Evolutionary conservation across 2,797 vertebrate genomes (phyloP).

Genomic region (Hypotaenidia okinawae): DNA sequence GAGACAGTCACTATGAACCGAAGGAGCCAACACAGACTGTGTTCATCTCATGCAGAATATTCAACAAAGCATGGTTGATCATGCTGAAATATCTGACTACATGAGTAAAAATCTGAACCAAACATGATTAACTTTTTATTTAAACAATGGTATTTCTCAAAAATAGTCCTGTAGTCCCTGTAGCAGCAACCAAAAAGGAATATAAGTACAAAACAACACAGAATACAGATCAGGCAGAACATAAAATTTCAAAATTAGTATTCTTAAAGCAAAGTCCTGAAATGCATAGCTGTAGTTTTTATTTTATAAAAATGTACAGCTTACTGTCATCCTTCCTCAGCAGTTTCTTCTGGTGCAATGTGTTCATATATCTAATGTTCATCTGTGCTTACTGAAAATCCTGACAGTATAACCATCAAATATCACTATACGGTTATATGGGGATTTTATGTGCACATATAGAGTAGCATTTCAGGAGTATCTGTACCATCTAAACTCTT

Average conservation of each 20-base stretch:
- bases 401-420: background rate
- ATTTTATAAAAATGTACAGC: background rate
- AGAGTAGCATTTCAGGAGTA: background rate
- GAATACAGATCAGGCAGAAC: background rate
- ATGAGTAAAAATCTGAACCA: background rate
- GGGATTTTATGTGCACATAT: background rate
- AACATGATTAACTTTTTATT: conserved; percentile 42
- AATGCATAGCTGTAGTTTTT: background rate
- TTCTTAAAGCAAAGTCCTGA: conserved; percentile 7
- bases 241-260: background rate
- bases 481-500: background rate
- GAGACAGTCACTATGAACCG: background rate
- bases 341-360: background rate
- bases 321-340: background rate
- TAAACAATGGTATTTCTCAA: conserved; percentile 35
- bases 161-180: conserved; percentile 27
- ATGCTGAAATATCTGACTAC: background rate
- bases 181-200: conserved; percentile 61
- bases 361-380: background rate
- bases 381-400: background rate
- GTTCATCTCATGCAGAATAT: background rate
- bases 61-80: background rate
- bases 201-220: background rate
- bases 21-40: background rate
- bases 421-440: background rate